Conservation (phyloP, 2,888 invertebrate species). For the Atethmia centrago region DNA sequence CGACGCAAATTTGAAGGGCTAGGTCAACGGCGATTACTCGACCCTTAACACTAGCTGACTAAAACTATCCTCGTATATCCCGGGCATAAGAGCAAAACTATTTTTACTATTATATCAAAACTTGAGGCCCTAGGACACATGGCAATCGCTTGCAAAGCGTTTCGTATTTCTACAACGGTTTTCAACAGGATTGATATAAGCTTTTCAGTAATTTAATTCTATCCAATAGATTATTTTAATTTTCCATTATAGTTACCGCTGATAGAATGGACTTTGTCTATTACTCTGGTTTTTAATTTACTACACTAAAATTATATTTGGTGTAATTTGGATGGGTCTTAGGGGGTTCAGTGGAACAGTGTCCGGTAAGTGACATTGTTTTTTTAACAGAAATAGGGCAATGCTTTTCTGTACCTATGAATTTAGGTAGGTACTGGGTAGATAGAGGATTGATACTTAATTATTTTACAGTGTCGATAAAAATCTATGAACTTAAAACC, state of each 20-base stretch:
- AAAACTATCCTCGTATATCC: too few relatives aligned
- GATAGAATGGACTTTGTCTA: too few relatives aligned
- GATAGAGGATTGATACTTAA: background rate
- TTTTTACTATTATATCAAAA: background rate
- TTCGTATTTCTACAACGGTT: too few relatives aligned
- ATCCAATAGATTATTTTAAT: too few relatives aligned
- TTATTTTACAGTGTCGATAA: slow-evolving; percentile 8
- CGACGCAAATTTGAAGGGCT: too few relatives aligned
- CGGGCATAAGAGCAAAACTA: background rate
- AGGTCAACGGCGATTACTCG: too few relatives aligned
- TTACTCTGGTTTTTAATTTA: too few relatives aligned
- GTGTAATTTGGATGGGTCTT: background rate
- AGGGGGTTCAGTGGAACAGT: slow-evolving; percentile 40
- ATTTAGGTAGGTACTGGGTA: background rate
- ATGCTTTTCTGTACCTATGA: slow-evolving; percentile 14
- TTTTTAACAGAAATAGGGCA: slow-evolving; percentile 67
- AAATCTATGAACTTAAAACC: background rate
- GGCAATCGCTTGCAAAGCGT: background rate
- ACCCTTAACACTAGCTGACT: too few relatives aligned
- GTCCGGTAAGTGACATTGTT: slow-evolving; percentile 65
- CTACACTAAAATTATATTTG: too few relatives aligned
- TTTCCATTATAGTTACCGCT: too few relatives aligned
- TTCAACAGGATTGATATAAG: too few relatives aligned
- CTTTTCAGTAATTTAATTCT: background rate
- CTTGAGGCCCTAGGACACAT: too few relatives aligned